phyloP scores from a whole-genome alignment of 2,113 vertebrate genomes.

The Ictalurus punctatus region DNA sequence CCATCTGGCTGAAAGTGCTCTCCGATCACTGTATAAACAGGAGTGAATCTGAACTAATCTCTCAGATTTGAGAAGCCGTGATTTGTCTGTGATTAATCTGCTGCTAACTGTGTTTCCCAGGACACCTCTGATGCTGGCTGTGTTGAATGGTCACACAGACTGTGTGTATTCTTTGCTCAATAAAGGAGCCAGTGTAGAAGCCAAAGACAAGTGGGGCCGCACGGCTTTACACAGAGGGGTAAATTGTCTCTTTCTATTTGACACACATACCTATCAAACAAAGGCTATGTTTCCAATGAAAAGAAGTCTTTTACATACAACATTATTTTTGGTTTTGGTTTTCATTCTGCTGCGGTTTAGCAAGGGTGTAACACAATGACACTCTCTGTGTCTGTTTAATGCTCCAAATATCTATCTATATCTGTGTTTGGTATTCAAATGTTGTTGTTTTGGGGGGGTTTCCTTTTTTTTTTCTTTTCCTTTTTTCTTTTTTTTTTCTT shows the following conservation, averaged over 20 bases:
- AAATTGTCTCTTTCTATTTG: not conserved
- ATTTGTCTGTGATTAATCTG: not conserved
- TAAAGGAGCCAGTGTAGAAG: constrained; percentile 92
- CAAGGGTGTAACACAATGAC: too few relatives aligned
- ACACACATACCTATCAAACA: not conserved
- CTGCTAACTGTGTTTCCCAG: constrained; percentile 62
- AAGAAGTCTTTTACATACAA: not conserved
- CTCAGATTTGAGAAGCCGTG: not conserved
- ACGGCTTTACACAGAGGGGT: constrained; percentile 95
- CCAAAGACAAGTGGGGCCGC: constrained; percentile 96
- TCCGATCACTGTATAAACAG: not conserved
- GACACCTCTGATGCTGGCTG: constrained; percentile 94
- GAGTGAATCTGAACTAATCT: not conserved
- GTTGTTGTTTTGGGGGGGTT: too few relatives aligned
- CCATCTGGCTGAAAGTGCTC: not conserved
- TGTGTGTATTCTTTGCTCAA: constrained; percentile 95
- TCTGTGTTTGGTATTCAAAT: not conserved
- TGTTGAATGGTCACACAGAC: constrained; percentile 95
- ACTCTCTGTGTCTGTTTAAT: not conserved
- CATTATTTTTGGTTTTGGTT: not conserved
- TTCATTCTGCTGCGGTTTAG: not conserved
- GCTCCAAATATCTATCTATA: not conserved
- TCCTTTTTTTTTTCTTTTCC: too few relatives aligned
- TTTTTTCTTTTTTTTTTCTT: not conserved
- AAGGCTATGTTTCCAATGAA: not conserved